Base-by-base conservation (phyloP, 2,888 invertebrate species). In the Amblyjoppa fuscipennis region DNA sequence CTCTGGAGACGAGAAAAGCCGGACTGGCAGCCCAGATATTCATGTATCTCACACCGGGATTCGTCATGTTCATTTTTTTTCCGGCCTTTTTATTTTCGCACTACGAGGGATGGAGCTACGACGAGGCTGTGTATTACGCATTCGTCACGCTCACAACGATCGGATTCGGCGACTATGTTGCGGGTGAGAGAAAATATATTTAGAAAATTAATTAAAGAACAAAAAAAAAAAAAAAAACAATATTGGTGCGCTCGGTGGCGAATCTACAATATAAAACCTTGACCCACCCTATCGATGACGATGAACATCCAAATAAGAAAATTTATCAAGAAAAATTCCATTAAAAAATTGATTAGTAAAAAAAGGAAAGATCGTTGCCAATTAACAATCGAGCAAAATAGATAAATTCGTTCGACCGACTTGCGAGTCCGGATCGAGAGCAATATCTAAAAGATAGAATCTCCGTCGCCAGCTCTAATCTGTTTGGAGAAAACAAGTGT, bases 141-240 rank as follows among this genome's bases (percentile, higher is more conserved):
- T 98, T 98, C 92, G 97, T 98, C 16, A 98, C 98, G 0, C 95
- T 98, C 13, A 97, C 98, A 2, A 98, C 98, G 3, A 98, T 98
- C 88, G 98, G 98, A 56, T 98, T 98, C 93, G 98, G 98, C n/a
- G 98, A 98, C 94, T 96, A 96, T 92, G 98, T 98, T 45, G 98
- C 98, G 94, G 97, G 98, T 97, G 94, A 79, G 88, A 31, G 0
- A 13, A 53, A 16, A 7, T 49, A 31, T 61, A 49, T 49, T 49
- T 2, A 64, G 0, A 41, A 41, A 41, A 41, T 41, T 41, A 41
- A 41, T 11, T 6, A 5, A 34, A 34, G 6, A 34, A 34, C 7
- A 34, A 5, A 34, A 5, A 34, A 34, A 34, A 34, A 5, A 34
- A 34, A 34, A 34, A 34, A 34, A 34, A 5, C 34, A 34, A 56